A percentile compares a stretch with the other conserved stretches of the same genome.
Conservation (phyloP, 2,113 vertebrate genomes). For the Limanda limanda region DNA sequence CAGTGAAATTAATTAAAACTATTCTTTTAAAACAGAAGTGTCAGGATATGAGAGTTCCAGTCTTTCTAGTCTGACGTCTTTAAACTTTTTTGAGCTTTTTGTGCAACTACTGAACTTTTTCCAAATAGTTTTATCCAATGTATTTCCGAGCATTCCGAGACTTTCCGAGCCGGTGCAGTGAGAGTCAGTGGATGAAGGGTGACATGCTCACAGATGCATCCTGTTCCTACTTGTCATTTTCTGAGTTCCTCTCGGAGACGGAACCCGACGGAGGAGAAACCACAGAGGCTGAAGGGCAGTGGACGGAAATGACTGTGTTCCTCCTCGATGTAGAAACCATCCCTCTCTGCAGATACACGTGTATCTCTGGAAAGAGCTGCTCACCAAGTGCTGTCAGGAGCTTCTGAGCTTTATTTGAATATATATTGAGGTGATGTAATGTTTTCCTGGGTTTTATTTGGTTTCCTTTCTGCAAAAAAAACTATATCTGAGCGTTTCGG, state of each 20-base stretch:
- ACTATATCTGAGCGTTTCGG: neutral
- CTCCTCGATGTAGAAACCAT: conserved; percentile 8
- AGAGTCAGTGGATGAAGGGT: neutral
- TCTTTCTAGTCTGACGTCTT: no score
- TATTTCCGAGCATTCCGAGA: neutral
- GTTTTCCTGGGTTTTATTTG: no score
- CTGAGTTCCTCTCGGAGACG: conserved; percentile 51
- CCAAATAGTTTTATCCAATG: neutral
- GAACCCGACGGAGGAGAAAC: conserved; percentile 37
- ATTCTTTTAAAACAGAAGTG: no score
- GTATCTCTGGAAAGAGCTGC: neutral
- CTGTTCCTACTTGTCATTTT: conserved; percentile 54
- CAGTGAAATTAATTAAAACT: no score
- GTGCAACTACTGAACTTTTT: neutral
- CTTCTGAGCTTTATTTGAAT: neutral
- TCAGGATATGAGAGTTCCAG: no score
- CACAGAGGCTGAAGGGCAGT: conserved; percentile 10
- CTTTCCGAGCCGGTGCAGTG: neutral
- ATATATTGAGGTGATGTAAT: neutral
- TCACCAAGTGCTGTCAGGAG: neutral
- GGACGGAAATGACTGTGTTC: conserved; percentile 54
- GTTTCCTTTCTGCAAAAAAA: neutral
- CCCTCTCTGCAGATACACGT: conserved; percentile 14
- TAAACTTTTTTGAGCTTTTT: neutral
- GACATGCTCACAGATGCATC: conserved; percentile 69